Base-by-base conservation (phyloP, 1,140 invertebrate genomes). In the Drosophila suzukii region DNA sequence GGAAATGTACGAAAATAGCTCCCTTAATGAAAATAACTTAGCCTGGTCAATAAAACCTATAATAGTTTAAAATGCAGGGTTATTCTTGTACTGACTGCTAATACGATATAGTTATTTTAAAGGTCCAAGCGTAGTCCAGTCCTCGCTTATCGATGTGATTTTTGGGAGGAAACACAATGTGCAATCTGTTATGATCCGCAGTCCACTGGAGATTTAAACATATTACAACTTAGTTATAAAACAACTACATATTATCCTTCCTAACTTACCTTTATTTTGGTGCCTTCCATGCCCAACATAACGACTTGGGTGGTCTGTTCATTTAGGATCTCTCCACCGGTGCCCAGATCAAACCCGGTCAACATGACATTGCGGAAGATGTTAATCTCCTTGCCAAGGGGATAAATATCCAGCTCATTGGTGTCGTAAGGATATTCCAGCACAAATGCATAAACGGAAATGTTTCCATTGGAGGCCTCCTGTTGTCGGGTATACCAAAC, bases 401-500 rank as follows among this genome's bases (percentile, higher is more conserved):
- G 88, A 80, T 83, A 75, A 1, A 92, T 78, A 20, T 85, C 76
- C 15, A 92, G 17, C 11, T 79, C 78, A 56, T 92, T 92, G 8
- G 71, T 81, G 32, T 92, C 92, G 20, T 85, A 92, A 0, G 92
- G 92, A 89, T 92, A 92, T 0, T 92, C 78, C 60, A 92, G 51
- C 0, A 92, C 75, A 47, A 92, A 91, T 0, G 91, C 91, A 57
- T 89, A 92, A 6, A 92, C 49, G 1, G 50, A 63, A 1, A 78
- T 15, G 13, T 34, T 59, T 11, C 60, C 59, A 32, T 36, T 60
- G 6, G 32, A 15, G 5, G 41, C 30, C n/a, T 70, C 27, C 15
- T 36, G 17, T 1, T 46, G 65, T 41, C 93, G 93, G 0, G 96
- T 97, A 78, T 97, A 97, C 97, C 96, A 97, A 27, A 97, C 95